phyloP scores from a whole-genome alignment of 2,888 invertebrate species.

The Heliconius erato region DNA sequence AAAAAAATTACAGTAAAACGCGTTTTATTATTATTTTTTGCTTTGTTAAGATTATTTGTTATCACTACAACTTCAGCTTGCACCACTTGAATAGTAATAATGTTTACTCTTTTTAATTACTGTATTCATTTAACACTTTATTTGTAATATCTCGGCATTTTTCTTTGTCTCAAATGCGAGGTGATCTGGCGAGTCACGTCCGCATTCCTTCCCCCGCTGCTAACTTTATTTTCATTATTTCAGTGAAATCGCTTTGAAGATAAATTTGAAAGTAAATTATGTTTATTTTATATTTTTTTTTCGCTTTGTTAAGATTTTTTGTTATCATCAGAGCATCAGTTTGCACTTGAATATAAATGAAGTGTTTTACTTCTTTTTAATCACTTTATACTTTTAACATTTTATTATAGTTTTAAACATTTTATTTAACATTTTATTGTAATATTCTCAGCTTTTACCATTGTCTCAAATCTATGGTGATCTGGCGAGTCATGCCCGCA shows the following conservation, averaged over 20 bases:
- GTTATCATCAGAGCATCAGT: slow-evolving; percentile 37
- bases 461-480: slow-evolving; percentile 65
- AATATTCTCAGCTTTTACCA: slow-evolving; percentile 68
- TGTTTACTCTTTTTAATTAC: slow-evolving; percentile 45
- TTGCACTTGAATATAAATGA: slow-evolving; percentile 43
- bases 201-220: slow-evolving; percentile 64
- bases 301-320: slow-evolving; percentile 42
- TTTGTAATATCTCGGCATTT: slow-evolving; percentile 70
- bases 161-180: slow-evolving; percentile 65
- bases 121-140: slow-evolving; percentile 52
- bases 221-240: slow-evolving; percentile 72
- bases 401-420: slow-evolving; percentile 44
- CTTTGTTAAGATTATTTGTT: slow-evolving; percentile 42
- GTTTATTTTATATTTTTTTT: slow-evolving; percentile 37
- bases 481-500: slow-evolving; percentile 52
- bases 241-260: slow-evolving; percentile 55
- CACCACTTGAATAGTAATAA: slow-evolving; percentile 45
- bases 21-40: slow-evolving; percentile 37
- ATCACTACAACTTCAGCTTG: slow-evolving; percentile 41
- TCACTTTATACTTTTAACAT: slow-evolving; percentile 53
- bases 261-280: background rate
- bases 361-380: slow-evolving; percentile 42
- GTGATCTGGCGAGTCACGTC: slow-evolving; percentile 54
- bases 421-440: slow-evolving; percentile 60
- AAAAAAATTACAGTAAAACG: background rate